Conservation (phyloP, 2,888 invertebrate genomes). For the Epirrhoe alternata region DNA sequence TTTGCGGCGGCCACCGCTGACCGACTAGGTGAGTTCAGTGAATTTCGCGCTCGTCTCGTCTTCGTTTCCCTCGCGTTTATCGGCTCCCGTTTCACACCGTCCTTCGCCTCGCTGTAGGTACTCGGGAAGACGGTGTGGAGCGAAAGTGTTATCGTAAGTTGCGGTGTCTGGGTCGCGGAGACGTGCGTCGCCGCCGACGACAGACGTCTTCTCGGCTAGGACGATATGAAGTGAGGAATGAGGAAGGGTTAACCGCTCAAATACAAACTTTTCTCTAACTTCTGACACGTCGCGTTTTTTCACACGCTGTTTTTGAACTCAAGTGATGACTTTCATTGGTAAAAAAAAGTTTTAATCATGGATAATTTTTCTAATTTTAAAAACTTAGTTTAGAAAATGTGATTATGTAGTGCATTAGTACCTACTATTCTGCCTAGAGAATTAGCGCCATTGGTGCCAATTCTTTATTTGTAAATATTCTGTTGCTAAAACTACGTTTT, state of each 20-base stretch:
- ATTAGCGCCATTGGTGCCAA: too few species aligned
- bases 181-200: slow-evolving; percentile 51
- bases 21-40: slow-evolving; percentile 80
- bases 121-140: slow-evolving; percentile 66
- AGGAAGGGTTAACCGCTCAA: slow-evolving; percentile 73
- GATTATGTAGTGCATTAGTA: too few species aligned
- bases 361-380: too few species aligned
- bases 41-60: slow-evolving; percentile 72
- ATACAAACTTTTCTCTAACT: slow-evolving; percentile 52
- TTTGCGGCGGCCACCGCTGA: slow-evolving; percentile 76
- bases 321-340: background rate
- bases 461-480: too few species aligned
- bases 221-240: slow-evolving; percentile 47
- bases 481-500: too few species aligned
- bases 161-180: slow-evolving; percentile 60
- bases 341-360: too few species aligned
- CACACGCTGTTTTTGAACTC: background rate
- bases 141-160: slow-evolving; percentile 60
- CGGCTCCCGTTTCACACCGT: slow-evolving; percentile 72
- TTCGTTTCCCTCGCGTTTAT: slow-evolving; percentile 74
- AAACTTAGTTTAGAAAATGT: too few species aligned
- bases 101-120: slow-evolving; percentile 68
- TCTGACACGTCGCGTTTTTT: slow-evolving; percentile 54
- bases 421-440: too few species aligned
- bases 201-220: slow-evolving; percentile 53